phyloP scores from a whole-genome alignment of 2,113 vertebrate species.

The Megaceryle torquata region DNA sequence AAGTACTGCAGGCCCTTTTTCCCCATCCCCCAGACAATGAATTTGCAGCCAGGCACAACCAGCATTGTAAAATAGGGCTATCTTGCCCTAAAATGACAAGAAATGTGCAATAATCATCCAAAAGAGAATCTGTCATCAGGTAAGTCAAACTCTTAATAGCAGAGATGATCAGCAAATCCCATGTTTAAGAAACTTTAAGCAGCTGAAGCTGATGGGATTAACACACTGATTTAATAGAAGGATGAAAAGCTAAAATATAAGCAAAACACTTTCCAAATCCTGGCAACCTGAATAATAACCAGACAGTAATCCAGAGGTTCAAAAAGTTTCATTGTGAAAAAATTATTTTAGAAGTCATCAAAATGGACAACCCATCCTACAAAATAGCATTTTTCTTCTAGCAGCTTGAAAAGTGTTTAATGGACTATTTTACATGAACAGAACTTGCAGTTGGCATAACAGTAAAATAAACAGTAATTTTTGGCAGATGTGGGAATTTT shows the following conservation, averaged over 20 bases:
- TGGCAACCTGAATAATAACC: neutral
- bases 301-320: neutral
- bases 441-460: neutral
- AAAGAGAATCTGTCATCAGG: neutral
- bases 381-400: neutral
- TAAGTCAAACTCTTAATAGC: neutral
- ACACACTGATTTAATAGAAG: neutral
- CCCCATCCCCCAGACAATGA: neutral
- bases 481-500: neutral
- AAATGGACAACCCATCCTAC: neutral
- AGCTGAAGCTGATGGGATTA: neutral
- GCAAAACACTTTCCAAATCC: neutral
- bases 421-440: neutral
- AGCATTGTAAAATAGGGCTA: neutral
- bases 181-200: neutral
- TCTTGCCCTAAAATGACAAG: neutral
- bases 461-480: neutral
- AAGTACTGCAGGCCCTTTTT: neutral
- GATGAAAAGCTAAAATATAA: neutral
- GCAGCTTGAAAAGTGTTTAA: neutral
- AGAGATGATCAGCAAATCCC: neutral
- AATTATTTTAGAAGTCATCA: neutral
- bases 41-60: neutral
- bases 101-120: neutral
- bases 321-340: neutral